These are phyloP conservation scores for Falco cherrug DNA, from an alignment of 2,797 vertebrate species.

Conservation along the genomic window DNA sequence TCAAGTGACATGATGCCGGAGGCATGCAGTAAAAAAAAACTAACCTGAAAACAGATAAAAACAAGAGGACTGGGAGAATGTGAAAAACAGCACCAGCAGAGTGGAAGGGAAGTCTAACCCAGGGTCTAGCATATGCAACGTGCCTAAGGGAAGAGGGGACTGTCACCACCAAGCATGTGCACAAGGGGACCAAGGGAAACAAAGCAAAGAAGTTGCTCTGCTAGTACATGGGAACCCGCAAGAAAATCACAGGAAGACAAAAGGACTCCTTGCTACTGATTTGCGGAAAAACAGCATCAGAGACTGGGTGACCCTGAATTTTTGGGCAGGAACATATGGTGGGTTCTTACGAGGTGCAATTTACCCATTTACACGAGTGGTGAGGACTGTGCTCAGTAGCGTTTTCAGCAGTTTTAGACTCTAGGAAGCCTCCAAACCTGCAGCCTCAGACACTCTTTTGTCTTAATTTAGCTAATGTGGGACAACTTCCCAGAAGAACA, in stretches of 20 bases:
- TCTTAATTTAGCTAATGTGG: slow-evolving; percentile 13
- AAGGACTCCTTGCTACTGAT: neutral
- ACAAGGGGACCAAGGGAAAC: neutral
- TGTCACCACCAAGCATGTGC: neutral
- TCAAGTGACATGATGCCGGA: neutral
- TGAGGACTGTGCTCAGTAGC: neutral
- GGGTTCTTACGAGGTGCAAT: neutral
- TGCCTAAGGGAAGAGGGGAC: neutral
- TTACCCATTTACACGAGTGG: neutral
- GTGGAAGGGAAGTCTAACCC: neutral
- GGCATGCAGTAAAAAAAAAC: neutral
- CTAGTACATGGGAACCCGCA: neutral
- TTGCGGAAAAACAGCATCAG: neutral
- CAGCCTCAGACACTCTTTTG: neutral
- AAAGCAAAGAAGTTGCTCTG: neutral
- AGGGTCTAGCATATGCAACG: fast-evolving
- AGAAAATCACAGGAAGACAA: neutral
- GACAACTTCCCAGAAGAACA: slow-evolving; percentile 22
- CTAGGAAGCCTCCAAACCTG: neutral
- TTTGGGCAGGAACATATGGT: neutral
- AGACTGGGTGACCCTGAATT: neutral
- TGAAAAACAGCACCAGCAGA: neutral
- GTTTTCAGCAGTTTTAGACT: neutral
- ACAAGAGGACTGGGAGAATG: neutral
- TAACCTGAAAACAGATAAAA: neutral